Evolutionary conservation across 2,113 vertebrate species (phyloP).

Genomic region (Copsychus sechellarum): DNA sequence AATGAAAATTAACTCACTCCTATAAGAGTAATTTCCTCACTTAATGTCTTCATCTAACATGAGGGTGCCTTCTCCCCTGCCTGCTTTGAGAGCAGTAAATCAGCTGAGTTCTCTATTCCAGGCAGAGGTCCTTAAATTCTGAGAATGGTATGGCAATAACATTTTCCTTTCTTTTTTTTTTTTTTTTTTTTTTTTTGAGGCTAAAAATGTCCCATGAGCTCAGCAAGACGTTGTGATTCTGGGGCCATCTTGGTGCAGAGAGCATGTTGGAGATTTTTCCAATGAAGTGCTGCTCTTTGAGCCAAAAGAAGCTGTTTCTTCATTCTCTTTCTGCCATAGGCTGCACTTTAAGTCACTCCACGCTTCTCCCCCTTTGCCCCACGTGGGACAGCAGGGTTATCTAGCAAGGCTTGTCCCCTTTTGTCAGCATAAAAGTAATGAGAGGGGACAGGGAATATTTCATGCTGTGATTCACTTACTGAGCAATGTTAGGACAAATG

Average conservation of each 20-base stretch:
- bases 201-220: background rate
- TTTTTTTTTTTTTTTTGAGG: background rate
- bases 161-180: background rate
- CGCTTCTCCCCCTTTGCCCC: fast-evolving
- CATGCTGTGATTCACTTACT: background rate
- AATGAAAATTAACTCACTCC: conserved; percentile 14
- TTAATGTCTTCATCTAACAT: background rate
- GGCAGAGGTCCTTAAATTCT: background rate
- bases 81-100: background rate
- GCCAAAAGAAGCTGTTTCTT: background rate
- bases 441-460: background rate
- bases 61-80: background rate
- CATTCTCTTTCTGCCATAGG: background rate
- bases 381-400: background rate
- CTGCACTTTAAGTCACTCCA: background rate
- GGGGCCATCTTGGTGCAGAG: background rate
- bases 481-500: background rate
- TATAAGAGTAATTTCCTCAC: background rate
- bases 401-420: background rate
- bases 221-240: background rate
- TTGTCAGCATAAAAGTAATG: background rate
- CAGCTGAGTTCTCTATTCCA: background rate
- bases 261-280: background rate
- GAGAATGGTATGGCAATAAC: background rate
- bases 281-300: background rate